Evolutionary conservation across 2,113 vertebrate genomes (phyloP).

Genomic region (Formicarius rufipectus): DNA sequence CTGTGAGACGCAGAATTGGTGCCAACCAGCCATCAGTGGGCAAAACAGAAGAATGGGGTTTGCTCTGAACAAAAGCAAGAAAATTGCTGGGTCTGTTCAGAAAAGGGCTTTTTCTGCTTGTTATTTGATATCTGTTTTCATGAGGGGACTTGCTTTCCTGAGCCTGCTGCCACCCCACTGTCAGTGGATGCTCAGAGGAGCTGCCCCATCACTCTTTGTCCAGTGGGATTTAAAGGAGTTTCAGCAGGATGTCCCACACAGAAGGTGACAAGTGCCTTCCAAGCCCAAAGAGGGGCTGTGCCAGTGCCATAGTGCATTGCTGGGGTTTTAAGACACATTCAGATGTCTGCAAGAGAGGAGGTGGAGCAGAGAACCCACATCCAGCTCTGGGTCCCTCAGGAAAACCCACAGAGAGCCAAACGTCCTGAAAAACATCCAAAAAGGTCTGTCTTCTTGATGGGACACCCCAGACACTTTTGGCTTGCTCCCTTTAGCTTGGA

Average conservation of each 20-base stretch:
- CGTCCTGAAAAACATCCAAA: accelerated
- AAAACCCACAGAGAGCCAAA: background rate
- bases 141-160: background rate
- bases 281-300: background rate
- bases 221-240: background rate
- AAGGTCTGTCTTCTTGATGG: background rate
- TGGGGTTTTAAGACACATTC: background rate
- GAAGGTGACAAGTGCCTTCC: background rate
- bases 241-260: background rate
- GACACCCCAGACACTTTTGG: background rate
- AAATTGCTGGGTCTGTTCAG: background rate
- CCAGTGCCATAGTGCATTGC: background rate
- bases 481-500: background rate
- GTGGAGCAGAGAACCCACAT: background rate
- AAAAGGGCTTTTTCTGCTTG: background rate
- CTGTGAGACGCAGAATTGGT: background rate
- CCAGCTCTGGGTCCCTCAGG: background rate
- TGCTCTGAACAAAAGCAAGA: background rate
- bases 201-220: background rate
- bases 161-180: background rate
- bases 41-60: background rate
- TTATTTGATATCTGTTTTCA: background rate
- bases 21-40: background rate
- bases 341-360: background rate
- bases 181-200: background rate